Evolutionary conservation across 1,140 invertebrate species (phyloP), one percentile per base, ranked within the genome.

Genomic region (Heliconius congener): DNA sequence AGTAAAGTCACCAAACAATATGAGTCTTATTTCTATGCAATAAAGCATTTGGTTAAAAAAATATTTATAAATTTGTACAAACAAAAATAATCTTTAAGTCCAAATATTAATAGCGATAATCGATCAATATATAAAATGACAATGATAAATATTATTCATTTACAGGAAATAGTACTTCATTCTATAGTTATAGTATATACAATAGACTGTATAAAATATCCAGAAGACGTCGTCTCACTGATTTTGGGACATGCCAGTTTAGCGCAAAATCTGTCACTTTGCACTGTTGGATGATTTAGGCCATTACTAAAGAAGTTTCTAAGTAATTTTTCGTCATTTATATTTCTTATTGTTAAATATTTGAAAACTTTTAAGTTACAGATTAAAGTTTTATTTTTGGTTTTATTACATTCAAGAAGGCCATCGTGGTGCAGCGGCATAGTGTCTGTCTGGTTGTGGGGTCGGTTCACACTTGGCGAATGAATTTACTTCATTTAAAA

Each of bases 171-270:
- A 11, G 11, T 66, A 30, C 60, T 66, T 30, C 30, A 18, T 66
- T 30, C 60, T 30, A 18, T 30, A 30, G 60, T 27, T 66, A 30
- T 66, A 66, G 4, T 66, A 30, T 66, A 66, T 27, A 66, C 16
- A 66, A 66, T 30, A 66, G 60, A 30, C 27, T 23, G 60, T 23
- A 18, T 66, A 16, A 1, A 13, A 66, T 3, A 66, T 30, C 23
- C 13, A 78, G 83, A 91, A 91, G 88, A 91, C 89, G 91, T 91
- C 89, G 92, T 93, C 91, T 88, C 91, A 87, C 84, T 87, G 92
- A 93, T 93, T 93, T 66, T 93, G 86, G 91, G 90, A 90, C 88
- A 90, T 89, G 92, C 92, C 92, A 92, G 90, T 94, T 87, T 88
- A 84, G 90, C 86, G 86, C 84, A 87, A 85, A 86, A 87, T 89